Conservation (phyloP, 2,888 invertebrate genomes). For the Cryptocheilus praepositus region DNA sequence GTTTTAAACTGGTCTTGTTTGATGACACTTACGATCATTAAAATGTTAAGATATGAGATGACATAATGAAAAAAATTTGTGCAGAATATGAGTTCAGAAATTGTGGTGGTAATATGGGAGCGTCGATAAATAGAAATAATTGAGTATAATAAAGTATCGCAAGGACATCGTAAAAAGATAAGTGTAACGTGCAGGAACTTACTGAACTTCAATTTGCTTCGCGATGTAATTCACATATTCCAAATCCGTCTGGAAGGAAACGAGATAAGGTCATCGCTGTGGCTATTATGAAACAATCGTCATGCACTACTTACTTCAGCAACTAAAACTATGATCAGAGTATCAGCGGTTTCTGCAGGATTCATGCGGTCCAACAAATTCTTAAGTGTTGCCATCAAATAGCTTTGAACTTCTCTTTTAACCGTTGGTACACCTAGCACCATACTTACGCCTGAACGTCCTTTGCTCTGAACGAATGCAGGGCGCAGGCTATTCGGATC, state of each 20-base stretch:
- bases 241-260: slow-evolving; percentile 80
- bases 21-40: too few relatives aligned
- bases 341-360: slow-evolving; percentile 83
- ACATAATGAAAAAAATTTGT: too few relatives aligned
- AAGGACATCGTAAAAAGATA: neutral
- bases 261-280: neutral
- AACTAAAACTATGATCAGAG: slow-evolving; percentile 89
- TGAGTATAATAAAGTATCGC: too few relatives aligned
- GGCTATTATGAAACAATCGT: neutral
- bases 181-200: slow-evolving; percentile 71
- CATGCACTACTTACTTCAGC: slow-evolving; percentile 80
- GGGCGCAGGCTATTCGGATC: slow-evolving; percentile 87
- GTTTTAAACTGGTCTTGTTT: too few relatives aligned
- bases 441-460: slow-evolving; percentile 85
- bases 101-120: too few relatives aligned
- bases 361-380: slow-evolving; percentile 89
- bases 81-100: too few relatives aligned
- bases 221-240: slow-evolving; percentile 86
- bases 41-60: too few relatives aligned
- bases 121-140: too few relatives aligned
- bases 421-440: slow-evolving; percentile 95
- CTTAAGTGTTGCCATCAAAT: slow-evolving; percentile 89
- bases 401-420: slow-evolving; percentile 89
- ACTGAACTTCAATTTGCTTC: slow-evolving; percentile 85
- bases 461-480: slow-evolving; percentile 85